phyloP scores from a whole-genome alignment of 2,888 invertebrate genomes.

The Augochlorella aurata region DNA sequence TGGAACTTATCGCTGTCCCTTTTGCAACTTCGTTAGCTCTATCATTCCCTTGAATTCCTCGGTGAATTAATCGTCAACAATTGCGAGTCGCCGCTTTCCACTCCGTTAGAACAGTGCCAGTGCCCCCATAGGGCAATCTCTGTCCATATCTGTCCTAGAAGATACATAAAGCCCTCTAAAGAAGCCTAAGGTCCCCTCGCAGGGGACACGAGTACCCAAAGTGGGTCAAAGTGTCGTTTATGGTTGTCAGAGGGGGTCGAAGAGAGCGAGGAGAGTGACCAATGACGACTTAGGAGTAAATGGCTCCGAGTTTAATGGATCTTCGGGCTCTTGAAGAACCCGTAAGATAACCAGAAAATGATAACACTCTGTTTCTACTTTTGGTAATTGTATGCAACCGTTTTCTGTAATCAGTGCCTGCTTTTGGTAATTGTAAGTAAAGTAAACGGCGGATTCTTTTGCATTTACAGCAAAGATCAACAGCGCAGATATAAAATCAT shows the following conservation, averaged over 20 bases:
- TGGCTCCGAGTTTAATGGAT: conserved; percentile 1
- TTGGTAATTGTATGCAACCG: background rate
- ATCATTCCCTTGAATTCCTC: no score
- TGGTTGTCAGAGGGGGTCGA: background rate
- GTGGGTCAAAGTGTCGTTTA: background rate
- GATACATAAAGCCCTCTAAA: background rate
- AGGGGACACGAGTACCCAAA: background rate
- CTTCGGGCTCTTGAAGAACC: background rate
- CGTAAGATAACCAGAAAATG: background rate
- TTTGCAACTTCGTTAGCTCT: no score
- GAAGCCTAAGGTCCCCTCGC: background rate
- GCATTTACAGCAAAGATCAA: no score
- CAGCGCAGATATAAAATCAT: no score
- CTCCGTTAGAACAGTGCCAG: background rate
- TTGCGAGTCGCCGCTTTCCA: background rate
- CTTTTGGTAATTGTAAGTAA: background rate
- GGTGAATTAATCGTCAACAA: background rate
- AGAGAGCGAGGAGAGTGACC: background rate
- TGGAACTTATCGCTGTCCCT: no score
- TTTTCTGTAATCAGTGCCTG: background rate
- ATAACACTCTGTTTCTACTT: background rate
- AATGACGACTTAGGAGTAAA: background rate
- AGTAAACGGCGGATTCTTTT: no score
- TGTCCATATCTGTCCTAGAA: background rate
- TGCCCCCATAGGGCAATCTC: background rate